These are phyloP conservation scores for Hemichromis elongatus DNA, from an alignment of 2,113 vertebrate genomes.

Conservation along the genomic window DNA sequence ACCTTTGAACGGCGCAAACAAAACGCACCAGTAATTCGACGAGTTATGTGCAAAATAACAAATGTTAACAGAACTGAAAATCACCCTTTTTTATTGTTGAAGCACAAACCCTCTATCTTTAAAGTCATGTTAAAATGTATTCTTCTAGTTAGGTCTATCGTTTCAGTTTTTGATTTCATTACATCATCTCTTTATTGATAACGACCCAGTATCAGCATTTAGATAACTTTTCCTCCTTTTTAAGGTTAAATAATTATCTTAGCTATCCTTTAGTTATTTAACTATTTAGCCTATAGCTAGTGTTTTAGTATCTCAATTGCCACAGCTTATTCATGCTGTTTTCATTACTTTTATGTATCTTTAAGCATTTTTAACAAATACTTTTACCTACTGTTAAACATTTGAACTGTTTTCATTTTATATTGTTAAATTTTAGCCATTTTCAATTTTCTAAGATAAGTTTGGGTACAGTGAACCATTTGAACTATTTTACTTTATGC, in stretches of 20 bases:
- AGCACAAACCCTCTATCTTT: not conserved
- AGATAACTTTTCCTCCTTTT: not conserved
- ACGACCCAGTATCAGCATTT: not conserved
- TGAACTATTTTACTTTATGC: not conserved
- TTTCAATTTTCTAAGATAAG: not conserved
- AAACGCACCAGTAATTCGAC: not conserved
- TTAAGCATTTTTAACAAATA: not conserved
- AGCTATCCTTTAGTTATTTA: not conserved
- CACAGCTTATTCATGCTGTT: not conserved
- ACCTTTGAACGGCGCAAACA: not conserved
- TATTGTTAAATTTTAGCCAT: not conserved
- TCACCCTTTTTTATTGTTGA: not conserved
- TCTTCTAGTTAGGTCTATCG: not conserved
- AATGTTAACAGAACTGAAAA: not conserved
- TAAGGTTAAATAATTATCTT: not conserved
- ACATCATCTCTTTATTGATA: not conserved
- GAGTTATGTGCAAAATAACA: not conserved
- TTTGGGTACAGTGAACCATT: not conserved
- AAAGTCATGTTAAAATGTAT: not conserved
- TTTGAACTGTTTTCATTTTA: not conserved
- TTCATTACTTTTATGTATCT: not conserved
- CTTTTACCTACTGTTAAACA: not conserved
- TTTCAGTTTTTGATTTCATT: not conserved
- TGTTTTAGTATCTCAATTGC: not conserved
- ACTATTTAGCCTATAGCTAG: not conserved